These are phyloP conservation scores for Rotaria socialis DNA, from an alignment of 2,888 invertebrate species.

Conservation along the genomic window DNA sequence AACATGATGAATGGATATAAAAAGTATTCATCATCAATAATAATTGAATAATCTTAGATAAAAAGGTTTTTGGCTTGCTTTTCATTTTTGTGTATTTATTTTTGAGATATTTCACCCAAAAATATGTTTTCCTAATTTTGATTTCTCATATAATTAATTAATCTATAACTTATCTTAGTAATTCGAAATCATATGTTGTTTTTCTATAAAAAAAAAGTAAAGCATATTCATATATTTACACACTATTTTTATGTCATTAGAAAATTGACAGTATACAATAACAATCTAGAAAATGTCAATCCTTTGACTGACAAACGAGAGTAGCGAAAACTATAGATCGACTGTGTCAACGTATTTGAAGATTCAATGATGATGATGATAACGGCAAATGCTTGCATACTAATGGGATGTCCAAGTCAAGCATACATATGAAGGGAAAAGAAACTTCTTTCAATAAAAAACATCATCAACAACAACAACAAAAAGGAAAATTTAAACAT, in stretches of 20 bases:
- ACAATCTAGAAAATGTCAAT: background rate
- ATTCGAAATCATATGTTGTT: background rate
- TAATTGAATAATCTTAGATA: background rate
- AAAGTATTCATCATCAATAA: background rate
- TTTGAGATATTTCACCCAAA: background rate
- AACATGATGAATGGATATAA: slow-evolving; percentile 36
- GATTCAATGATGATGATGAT: background rate
- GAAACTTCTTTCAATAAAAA: background rate
- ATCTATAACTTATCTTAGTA: background rate
- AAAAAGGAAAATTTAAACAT: background rate
- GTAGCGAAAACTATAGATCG: background rate
- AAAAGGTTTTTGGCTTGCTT: background rate
- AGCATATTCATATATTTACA: background rate
- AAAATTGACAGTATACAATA: background rate
- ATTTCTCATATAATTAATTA: background rate
- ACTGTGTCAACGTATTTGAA: background rate
- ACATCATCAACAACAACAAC: background rate
- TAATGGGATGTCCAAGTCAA: background rate
- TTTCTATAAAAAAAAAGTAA: background rate
- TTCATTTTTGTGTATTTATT: too few relatives aligned
- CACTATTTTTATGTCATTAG: background rate
- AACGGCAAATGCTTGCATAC: background rate
- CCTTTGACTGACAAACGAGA: background rate
- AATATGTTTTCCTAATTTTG: background rate
- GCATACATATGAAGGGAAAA: background rate